Conservation (phyloP, 2,888 invertebrate species). For the Hybos culiciformis region DNA sequence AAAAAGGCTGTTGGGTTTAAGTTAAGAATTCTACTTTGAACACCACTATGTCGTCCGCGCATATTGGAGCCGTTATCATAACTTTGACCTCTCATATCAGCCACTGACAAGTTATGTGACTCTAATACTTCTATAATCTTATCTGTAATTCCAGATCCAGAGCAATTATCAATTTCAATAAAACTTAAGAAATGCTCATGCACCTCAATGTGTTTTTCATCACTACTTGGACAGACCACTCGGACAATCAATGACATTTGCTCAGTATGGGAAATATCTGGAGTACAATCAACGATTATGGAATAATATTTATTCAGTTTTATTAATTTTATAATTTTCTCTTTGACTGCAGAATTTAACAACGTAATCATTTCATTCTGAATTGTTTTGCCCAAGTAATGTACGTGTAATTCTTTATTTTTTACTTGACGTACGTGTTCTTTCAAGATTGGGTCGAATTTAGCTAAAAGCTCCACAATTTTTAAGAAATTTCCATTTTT, state of each 20-base stretch:
- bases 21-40: slow-evolving; percentile 3
- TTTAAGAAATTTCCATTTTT: no score
- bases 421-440: slow-evolving; percentile 1
- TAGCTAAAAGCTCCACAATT: slow-evolving; percentile 1
- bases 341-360: slow-evolving; percentile 2
- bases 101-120: background rate
- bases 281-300: slow-evolving; percentile 6
- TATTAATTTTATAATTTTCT: slow-evolving; percentile 3
- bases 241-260: slow-evolving; percentile 3
- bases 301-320: slow-evolving; percentile 7
- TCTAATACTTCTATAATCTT: background rate
- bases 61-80: slow-evolving; percentile 6
- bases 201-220: slow-evolving; percentile 1
- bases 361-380: slow-evolving; percentile 6
- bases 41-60: slow-evolving; percentile 4
- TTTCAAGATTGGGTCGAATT: background rate
- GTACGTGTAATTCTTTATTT: background rate
- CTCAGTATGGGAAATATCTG: slow-evolving; percentile 4
- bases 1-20: slow-evolving; percentile 5
- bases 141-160: slow-evolving; percentile 1
- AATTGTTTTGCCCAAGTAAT: slow-evolving; percentile 5
- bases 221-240: slow-evolving; percentile 2
- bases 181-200: background rate
- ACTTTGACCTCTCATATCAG: slow-evolving; percentile 3
- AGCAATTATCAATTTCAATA: slow-evolving; percentile 1